Evolutionary conservation across 30 jellyfish, hydroid and myxozoan species (phyloP).

Genomic region (Hydractinia symbiolongicarpus): DNA sequence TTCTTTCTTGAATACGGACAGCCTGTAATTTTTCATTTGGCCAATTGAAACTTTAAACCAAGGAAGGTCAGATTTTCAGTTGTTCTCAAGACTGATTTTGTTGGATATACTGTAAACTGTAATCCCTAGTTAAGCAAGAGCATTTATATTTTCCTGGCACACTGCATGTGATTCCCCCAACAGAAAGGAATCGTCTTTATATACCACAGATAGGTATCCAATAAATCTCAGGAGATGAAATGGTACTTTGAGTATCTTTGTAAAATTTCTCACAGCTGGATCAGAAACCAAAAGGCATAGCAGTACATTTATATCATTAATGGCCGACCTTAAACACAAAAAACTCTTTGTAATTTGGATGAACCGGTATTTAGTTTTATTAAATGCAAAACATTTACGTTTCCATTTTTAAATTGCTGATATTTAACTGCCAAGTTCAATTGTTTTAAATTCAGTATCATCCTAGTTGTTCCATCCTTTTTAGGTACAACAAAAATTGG

Average conservation of each 20-base stretch:
- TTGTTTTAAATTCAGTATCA: slow-evolving; percentile 35
- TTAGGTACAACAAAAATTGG: slow-evolving; percentile 5
- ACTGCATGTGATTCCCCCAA: background rate
- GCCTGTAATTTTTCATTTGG: background rate
- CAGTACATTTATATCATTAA: background rate
- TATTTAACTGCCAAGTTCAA: slow-evolving; percentile 9
- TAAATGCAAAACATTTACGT: slow-evolving; percentile 18
- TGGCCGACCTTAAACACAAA: slow-evolving; percentile 5
- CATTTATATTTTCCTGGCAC: background rate
- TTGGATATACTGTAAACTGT: slow-evolving; percentile 3
- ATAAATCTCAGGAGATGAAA: background rate
- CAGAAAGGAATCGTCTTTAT: slow-evolving; percentile 10
- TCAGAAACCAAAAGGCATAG: slow-evolving; percentile 19
- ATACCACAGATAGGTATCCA: background rate
- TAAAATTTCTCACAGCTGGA: slow-evolving; percentile 17
- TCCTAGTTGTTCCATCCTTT: slow-evolving; percentile 31
- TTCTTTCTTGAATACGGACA: too few species aligned
- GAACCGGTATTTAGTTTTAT: slow-evolving; percentile 28
- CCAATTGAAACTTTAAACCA: slow-evolving; percentile 5
- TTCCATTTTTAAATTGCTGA: slow-evolving; percentile 39
- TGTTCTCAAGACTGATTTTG: slow-evolving; percentile 18
- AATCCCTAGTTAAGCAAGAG: slow-evolving; percentile 11
- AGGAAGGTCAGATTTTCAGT: background rate
- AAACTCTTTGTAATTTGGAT: slow-evolving; percentile 26
- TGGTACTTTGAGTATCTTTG: slow-evolving; percentile 15